phyloP scores from a whole-genome alignment of 2,888 invertebrate species.

The Hoplodrina ambigua region DNA sequence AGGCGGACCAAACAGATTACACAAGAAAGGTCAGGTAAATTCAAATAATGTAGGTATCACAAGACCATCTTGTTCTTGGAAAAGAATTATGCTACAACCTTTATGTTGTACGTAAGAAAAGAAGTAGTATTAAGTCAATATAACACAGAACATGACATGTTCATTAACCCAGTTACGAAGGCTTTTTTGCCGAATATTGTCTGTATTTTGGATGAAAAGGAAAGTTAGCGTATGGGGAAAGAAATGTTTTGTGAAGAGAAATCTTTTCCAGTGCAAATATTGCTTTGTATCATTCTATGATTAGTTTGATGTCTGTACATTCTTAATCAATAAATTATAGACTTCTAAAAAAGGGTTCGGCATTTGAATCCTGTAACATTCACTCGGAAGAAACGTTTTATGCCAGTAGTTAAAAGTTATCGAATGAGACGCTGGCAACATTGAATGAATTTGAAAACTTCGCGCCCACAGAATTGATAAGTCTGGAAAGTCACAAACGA shows the following conservation, averaged over 20 bases:
- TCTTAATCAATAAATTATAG: neutral
- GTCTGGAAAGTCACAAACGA: constrained; percentile 27
- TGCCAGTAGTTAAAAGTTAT: constrained; percentile 22
- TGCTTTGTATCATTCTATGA: neutral
- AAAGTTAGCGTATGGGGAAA: neutral
- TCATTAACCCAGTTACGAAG: constrained; percentile 34
- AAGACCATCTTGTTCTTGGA: constrained; percentile 20
- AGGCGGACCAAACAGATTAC: neutral
- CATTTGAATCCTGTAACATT: constrained; percentile 2
- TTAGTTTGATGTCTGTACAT: neutral
- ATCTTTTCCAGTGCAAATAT: neutral
- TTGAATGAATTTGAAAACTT: constrained; percentile 35
- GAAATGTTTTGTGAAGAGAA: neutral
- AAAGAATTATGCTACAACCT: constrained; percentile 9
- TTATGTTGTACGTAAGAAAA: constrained; percentile 20
- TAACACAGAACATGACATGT: constrained; percentile 27
- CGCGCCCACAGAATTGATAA: constrained; percentile 31
- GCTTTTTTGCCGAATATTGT: constrained; percentile 13
- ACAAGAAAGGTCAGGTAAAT: constrained; percentile 10
- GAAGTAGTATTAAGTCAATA: constrained; percentile 17
- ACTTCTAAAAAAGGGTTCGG: neutral
- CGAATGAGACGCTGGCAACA: constrained; percentile 30
- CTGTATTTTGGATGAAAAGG: constrained; percentile 14
- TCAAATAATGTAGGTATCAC: constrained; percentile 14
- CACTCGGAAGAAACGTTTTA: constrained; percentile 16